Base-by-base conservation (phyloP, 92 coral and sea anemone genomes). In the Chrysogorgia sp. region DNA sequence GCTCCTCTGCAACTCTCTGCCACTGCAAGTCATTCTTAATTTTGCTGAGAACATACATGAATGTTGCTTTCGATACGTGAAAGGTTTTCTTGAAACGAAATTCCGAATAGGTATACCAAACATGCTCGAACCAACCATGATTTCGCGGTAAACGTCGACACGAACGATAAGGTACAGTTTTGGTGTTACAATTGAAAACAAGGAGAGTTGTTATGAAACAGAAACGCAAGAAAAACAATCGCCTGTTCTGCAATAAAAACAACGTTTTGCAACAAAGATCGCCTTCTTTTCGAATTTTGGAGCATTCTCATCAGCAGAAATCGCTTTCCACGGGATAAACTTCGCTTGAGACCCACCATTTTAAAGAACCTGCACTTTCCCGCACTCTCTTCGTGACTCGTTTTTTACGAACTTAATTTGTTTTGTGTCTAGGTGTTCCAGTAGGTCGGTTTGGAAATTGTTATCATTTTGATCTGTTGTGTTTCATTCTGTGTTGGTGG, bases 61-160 rank as follows among this genome's bases (percentile, higher is more conserved):
- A 45, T 10, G 52, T 45, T 45, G 52, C 52, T 45, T 19, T 45
- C 10, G 52, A 45, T 9, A 45, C 52, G 19, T 19, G 52, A 19
- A 45, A 45, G 10, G 52, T 45, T 19, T 45, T 45, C 19, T 45
- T 45, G 52, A 45, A 45, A 9, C 52, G 52, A 45, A 19, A 45
- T 9, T 45, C 52, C 19, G 52, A 45, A 45, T 45, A 45, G 10
- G 52, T 45, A 19, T 45, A 19, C 52, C 52, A 45, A 45, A 45
- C 52, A 45, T 45, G 52, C 52, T 45, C 52, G 19, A 45, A 45
- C n/a, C n/a, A n/a, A n/a, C n/a, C n/a, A n/a, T n/a, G n/a, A n/a
- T n/a, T n/a, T n/a, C n/a, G n/a, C n/a, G n/a, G n/a, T n/a, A n/a
- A n/a, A n/a, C n/a, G n/a, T n/a, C n/a, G n/a, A n/a, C n/a, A n/a